phyloP scores from a whole-genome alignment of 2,797 vertebrate genomes.

The Cryptoblepharus egeriae region DNA sequence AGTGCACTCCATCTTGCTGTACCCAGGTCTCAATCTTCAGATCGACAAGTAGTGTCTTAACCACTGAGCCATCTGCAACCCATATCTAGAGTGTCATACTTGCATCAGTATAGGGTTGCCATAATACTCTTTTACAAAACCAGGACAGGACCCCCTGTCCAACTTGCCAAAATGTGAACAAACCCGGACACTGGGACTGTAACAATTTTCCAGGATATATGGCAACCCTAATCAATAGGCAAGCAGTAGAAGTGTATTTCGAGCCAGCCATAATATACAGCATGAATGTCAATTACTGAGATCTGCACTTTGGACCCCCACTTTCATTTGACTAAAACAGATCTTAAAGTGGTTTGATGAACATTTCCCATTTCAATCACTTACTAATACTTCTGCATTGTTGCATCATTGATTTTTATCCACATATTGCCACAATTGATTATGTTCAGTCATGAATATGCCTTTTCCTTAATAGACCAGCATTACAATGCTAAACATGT shows the following conservation, averaged over 20 bases:
- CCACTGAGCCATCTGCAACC: too few relatives aligned
- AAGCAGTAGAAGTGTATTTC: background rate
- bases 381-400: conserved; percentile 32
- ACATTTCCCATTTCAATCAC: conserved; percentile 26
- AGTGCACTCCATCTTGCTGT: too few relatives aligned
- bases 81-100: too few relatives aligned
- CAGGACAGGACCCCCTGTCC: too few relatives aligned
- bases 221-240: too few relatives aligned
- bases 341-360: conserved; percentile 15
- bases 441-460: conserved; percentile 15
- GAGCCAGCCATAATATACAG: background rate
- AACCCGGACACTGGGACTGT: too few relatives aligned
- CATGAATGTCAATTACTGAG: background rate
- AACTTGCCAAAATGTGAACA: too few relatives aligned
- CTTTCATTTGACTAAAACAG: conserved; percentile 30
- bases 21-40: too few relatives aligned
- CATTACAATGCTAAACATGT: conserved; percentile 5
- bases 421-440: conserved; percentile 22
- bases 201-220: too few relatives aligned
- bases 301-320: background rate
- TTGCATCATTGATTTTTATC: conserved; percentile 34
- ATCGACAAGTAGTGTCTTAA: too few relatives aligned
- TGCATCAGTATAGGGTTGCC: too few relatives aligned
- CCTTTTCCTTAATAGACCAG: conserved; percentile 18
- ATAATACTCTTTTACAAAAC: too few relatives aligned